Base-by-base conservation (phyloP, 2,113 vertebrate species). In the Galeopterus variegatus region DNA sequence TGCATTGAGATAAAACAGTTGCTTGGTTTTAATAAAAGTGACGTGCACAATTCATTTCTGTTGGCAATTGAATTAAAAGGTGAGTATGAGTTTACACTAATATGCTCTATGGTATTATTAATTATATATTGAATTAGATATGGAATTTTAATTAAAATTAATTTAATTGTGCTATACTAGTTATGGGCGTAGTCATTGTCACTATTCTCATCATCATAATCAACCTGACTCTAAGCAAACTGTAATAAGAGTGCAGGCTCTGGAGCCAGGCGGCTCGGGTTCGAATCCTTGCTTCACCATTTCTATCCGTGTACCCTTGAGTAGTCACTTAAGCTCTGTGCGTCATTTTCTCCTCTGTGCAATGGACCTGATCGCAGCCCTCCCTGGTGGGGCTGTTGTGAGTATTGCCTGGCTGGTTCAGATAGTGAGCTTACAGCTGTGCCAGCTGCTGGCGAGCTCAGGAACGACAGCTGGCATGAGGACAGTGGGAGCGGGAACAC, bases 21-120 rank as follows among this genome's bases (percentile, higher is more conserved):
- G 23, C 75, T 96, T 28, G 4, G 70, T 97, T 97, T 92, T 97
- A 97, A 86, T 97, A 90, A 93, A 82, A 75, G 23, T 50, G 62
- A 77, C 77, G 58, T 54, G 19, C 36, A 87, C 84, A 95, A 97
- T 96, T 97, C 95, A 79, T 97, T 98, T 98, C 48, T 85, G 64
- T 90, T 84, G 92, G 86, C 97, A 97, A 26, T 92, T 64, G 62
- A 85, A 90, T 97, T 95, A 96, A 80, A 94, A 93, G 77, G 9
- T 41, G 86, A 69, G 73, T 24, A 2, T 21, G 67, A 24, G 8
- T 94, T 54, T 75, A 62, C n/a, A 58, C 54, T 58, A 70, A 17
- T 4, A 31, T 11, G 41, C 36, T 10, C 88, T 45, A 0, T 15
- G 31, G 10, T 45, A 28, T 75, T 90, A 52, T 76, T 93, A 36